phyloP scores from a whole-genome alignment of 2,888 invertebrate species.

The Nematopogon swammerdamellus region DNA sequence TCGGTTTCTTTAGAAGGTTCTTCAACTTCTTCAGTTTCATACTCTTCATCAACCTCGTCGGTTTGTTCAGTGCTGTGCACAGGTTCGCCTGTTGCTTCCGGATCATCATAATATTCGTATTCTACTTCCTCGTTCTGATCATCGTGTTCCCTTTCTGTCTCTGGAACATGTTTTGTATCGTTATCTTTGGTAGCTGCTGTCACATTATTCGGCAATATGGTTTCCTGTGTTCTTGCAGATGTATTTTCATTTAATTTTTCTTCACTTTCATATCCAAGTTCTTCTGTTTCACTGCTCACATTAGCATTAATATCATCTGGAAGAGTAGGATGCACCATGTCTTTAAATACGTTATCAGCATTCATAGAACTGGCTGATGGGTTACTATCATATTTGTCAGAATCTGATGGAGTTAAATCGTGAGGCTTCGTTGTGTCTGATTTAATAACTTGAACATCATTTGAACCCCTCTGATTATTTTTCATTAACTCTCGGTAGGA shows the following conservation, averaged over 20 bases:
- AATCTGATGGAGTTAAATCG: conserved; percentile 16
- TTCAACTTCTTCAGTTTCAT: conserved; percentile 41
- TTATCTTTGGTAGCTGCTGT: conserved; percentile 10
- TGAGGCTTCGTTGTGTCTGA: conserved; percentile 20
- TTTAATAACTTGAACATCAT: conserved; percentile 55
- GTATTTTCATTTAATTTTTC: conserved; percentile 6
- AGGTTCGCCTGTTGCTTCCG: conserved; percentile 29
- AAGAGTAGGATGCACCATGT: neutral
- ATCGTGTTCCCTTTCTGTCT: conserved; percentile 17
- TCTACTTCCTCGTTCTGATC: conserved; percentile 25
- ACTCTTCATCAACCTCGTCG: conserved; percentile 44
- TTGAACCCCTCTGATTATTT: conserved; percentile 35
- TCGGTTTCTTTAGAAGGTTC: conserved; percentile 19
- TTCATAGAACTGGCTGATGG: conserved; percentile 44
- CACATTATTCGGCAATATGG: neutral
- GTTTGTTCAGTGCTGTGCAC: conserved; percentile 21
- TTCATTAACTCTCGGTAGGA: conserved; percentile 48
- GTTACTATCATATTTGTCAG: conserved; percentile 33
- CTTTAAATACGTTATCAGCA: conserved; percentile 31
- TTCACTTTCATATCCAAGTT: neutral
- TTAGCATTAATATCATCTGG: neutral
- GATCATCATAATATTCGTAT: conserved; percentile 40
- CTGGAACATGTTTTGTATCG: conserved; percentile 11
- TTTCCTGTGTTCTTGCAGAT: conserved; percentile 7
- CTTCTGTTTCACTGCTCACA: neutral